A percentile compares a stretch with the other conserved stretches of the same genome.
Conservation (phyloP, 2,888 invertebrate genomes). For the Apotomis betuletana region DNA sequence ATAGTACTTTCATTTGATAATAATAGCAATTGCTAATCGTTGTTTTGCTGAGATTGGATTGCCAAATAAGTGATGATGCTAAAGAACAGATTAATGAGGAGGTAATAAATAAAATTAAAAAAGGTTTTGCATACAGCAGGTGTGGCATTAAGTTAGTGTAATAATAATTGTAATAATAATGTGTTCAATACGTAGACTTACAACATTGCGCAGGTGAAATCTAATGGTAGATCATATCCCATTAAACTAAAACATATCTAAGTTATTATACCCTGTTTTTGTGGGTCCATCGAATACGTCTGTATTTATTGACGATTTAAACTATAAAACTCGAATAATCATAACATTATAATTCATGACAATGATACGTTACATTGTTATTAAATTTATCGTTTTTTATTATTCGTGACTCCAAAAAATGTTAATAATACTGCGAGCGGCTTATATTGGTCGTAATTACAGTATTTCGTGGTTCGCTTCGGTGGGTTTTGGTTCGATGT, state of each 20-base stretch:
- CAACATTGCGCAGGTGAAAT: constrained; percentile 19
- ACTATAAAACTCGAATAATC: constrained; percentile 43
- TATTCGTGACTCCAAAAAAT: constrained; percentile 54
- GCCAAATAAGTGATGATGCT: too few species aligned
- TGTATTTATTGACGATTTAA: constrained; percentile 40
- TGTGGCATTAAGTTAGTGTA: background rate
- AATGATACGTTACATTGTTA: constrained; percentile 59
- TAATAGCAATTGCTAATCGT: too few species aligned
- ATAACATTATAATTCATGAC: constrained; percentile 45
- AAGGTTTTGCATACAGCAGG: background rate
- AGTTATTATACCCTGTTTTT: constrained; percentile 31
- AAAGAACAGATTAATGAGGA: too few species aligned
- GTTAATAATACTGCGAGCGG: constrained; percentile 60
- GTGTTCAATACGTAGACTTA: background rate
- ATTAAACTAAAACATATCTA: constrained; percentile 16
- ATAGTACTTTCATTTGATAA: too few species aligned
- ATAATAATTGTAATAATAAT: too few species aligned
- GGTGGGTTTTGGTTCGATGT: constrained; percentile 55
- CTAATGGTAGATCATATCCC: constrained; percentile 17
- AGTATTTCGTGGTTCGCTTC: constrained; percentile 59
- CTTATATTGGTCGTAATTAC: constrained; percentile 68
- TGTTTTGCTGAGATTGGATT: too few species aligned
- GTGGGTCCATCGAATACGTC: constrained; percentile 33
- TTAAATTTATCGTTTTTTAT: constrained; percentile 61
- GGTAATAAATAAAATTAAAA: too few species aligned